A percentile compares a stretch with the other conserved stretches of the same genome.
Evolutionary conservation across 2,888 invertebrate genomes (phyloP).

Genomic region (Ochropleura plecta): DNA sequence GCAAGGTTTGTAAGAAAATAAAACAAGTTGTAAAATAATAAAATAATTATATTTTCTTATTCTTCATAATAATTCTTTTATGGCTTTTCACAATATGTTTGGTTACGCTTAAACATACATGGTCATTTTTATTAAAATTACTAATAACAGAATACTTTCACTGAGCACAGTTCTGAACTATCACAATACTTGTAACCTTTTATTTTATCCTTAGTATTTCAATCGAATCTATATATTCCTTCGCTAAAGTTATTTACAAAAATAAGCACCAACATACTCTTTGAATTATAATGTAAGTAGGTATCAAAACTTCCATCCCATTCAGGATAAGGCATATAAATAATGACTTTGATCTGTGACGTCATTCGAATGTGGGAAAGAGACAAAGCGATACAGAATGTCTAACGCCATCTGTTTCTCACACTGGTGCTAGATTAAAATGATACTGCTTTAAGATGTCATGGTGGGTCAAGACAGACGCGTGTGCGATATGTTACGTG

Average conservation of each 20-base stretch:
- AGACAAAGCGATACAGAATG: too few relatives aligned
- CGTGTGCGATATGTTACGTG: too few relatives aligned
- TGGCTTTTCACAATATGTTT: conserved; percentile 7
- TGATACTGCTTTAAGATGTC: too few relatives aligned
- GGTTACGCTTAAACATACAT: not conserved
- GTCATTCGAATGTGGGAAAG: too few relatives aligned
- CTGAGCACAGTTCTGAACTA: not conserved
- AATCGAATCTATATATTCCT: not conserved
- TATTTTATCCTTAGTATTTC: not conserved
- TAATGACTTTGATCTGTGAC: not conserved
- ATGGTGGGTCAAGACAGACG: too few relatives aligned
- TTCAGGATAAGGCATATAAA: not conserved
- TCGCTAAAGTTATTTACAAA: not conserved
- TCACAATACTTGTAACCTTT: not conserved
- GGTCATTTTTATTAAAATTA: not conserved
- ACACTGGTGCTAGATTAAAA: too few relatives aligned
- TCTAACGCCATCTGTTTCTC: too few relatives aligned
- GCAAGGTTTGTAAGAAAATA: not conserved
- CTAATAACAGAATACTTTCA: conserved; percentile 2
- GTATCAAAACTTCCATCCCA: not conserved
- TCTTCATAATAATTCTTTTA: not conserved
- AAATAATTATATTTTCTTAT: conserved; percentile 37
- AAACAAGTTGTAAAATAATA: not conserved
- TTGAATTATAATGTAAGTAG: not conserved
- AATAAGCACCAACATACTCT: not conserved